Evolutionary conservation across 2,797 vertebrate species (phyloP).

Genomic region (Euphonia xanthogaster): DNA sequence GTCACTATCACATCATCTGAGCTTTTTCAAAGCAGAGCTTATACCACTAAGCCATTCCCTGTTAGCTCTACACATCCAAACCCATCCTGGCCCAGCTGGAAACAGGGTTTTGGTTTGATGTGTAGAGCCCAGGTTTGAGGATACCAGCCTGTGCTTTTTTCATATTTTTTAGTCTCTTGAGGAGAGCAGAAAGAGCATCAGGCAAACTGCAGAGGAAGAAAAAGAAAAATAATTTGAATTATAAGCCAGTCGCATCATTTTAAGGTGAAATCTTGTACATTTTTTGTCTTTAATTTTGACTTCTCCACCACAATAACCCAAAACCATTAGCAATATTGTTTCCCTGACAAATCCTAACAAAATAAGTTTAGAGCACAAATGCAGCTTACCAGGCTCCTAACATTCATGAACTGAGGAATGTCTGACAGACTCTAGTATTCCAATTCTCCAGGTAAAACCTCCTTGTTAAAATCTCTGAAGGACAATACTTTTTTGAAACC

Average conservation of each 20-base stretch:
- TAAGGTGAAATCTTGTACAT: neutral
- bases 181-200: neutral
- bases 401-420: rapidly evolving
- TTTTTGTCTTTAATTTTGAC: neutral
- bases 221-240: neutral
- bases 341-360: neutral
- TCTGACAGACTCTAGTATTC: neutral
- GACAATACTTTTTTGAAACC: neutral
- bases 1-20: rapidly evolving
- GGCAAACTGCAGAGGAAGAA: neutral
- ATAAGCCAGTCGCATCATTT: rapidly evolving
- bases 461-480: neutral
- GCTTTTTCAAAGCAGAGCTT: neutral
- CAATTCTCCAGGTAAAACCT: neutral
- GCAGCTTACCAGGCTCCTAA: neutral
- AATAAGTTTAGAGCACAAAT: neutral
- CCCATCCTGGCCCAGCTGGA: neutral
- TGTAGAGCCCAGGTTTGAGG: neutral
- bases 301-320: neutral
- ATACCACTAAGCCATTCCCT: neutral
- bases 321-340: rapidly evolving
- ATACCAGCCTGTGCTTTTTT: neutral
- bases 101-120: neutral
- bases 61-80: neutral
- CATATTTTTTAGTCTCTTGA: rapidly evolving